Evolutionary conservation across 2,888 invertebrate genomes (phyloP).

Genomic region (Tryphoninae sp.): DNA sequence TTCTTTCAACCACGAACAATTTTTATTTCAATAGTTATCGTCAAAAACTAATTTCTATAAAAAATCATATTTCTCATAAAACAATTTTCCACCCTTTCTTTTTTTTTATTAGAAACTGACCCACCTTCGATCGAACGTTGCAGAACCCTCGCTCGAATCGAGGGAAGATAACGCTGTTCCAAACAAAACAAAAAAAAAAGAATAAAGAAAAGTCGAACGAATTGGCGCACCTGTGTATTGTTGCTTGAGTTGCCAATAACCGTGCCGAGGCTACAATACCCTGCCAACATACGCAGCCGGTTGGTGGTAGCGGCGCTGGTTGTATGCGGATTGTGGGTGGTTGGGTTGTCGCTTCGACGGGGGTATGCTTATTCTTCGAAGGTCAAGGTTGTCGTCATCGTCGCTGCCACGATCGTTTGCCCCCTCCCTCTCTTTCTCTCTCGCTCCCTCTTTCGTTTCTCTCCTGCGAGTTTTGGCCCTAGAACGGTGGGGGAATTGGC

Average conservation of each 20-base stretch:
- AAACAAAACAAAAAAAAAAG: too few relatives aligned
- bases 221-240: constrained; percentile 50
- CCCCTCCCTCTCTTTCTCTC: constrained; percentile 60
- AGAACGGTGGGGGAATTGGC: constrained; percentile 49
- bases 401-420: constrained; percentile 19
- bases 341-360: constrained; percentile 25
- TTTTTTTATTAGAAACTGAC: too few relatives aligned
- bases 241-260: constrained; percentile 3
- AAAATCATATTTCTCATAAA: too few relatives aligned
- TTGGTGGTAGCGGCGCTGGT: background rate
- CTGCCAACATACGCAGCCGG: background rate
- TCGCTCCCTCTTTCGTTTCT: background rate
- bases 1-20: too few relatives aligned
- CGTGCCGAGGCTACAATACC: background rate
- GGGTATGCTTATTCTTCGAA: constrained; percentile 72
- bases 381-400: constrained; percentile 78
- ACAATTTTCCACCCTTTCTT: too few relatives aligned
- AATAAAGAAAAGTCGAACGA: constrained; percentile 26
- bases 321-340: constrained; percentile 27
- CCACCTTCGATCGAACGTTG: too few relatives aligned
- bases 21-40: too few relatives aligned
- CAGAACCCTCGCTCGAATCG: too few relatives aligned
- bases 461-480: constrained; percentile 45
- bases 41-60: too few relatives aligned
- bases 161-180: too few relatives aligned